Evolutionary conservation across 2,797 vertebrate species (phyloP).

Genomic region (Eulemur albifrons): DNA sequence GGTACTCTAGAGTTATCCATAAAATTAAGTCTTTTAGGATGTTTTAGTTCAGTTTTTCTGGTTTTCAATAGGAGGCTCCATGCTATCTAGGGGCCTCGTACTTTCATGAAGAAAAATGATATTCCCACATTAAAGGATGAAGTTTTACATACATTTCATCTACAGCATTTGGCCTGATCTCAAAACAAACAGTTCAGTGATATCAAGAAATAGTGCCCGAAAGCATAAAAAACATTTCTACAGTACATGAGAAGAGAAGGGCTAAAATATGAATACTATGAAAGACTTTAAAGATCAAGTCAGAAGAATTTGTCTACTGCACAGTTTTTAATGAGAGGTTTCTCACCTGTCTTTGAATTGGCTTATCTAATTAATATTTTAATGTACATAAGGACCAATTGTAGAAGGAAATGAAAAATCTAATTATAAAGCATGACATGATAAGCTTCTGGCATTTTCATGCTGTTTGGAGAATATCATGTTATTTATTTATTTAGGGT

Average conservation of each 20-base stretch:
- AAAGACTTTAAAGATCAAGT: background rate
- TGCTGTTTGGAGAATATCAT: constrained; percentile 41
- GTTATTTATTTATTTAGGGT: constrained; percentile 21
- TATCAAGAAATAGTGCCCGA: constrained; percentile 61
- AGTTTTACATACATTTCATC: constrained; percentile 60
- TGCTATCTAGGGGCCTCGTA: constrained; percentile 40
- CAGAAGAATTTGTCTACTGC: background rate
- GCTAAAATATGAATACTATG: constrained; percentile 5
- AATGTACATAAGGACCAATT: constrained; percentile 37
- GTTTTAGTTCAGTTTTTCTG: constrained; percentile 25
- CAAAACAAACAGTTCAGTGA: constrained; percentile 65
- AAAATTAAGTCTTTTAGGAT: constrained; percentile 15
- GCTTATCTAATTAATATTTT: constrained; percentile 27
- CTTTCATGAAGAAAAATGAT: constrained; percentile 63
- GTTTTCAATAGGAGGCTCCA: constrained; percentile 38
- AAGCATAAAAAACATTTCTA: constrained; percentile 57
- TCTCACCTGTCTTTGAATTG: constrained; percentile 32
- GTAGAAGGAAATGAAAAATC: constrained; percentile 67
- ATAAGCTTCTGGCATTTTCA: background rate
- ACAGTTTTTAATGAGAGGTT: constrained; percentile 37
- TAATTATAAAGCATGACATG: constrained; percentile 43
- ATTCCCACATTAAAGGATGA: constrained; percentile 59
- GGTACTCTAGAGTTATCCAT: background rate
- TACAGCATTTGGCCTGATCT: constrained; percentile 66
- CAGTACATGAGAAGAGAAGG: constrained; percentile 1